Base-by-base conservation (phyloP, 2,113 vertebrate species). In the Amphilophus citrinellus region DNA sequence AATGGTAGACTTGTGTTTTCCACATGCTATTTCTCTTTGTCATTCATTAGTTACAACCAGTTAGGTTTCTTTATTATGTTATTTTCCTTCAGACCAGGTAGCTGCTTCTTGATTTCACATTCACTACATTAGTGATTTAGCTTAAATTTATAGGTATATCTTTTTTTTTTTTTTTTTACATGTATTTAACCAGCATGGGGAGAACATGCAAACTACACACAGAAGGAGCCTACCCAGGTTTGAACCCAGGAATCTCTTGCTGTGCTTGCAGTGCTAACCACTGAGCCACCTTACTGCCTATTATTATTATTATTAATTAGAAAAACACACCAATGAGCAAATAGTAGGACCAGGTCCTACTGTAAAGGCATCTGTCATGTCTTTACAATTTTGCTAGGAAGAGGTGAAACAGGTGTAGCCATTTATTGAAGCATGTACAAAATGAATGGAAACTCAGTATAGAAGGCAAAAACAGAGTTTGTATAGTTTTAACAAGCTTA, bases 1-100 rank as follows among this genome's bases (percentile, higher is more conserved):
- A 71, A 35, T 77, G 56, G 47, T 3, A 24, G 57, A 7, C 22
- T 73, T 73, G 66, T 42, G 24, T 88, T 90, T 62, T 73, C 71
- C 62, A 50, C 37, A 9, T 80, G 77, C 47, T 61, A 6, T 60
- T 85, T 84, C 47, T 44, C 76, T 71, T 53, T 10, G 73, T 79
- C 57, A 59, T 66, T 18, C 30, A 85, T 83, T 81, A 44, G 63
- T 58, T 79, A 66, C 39, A n/a, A 44, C 18, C 18, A 32, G 62
- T n/a, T n/a, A 57, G 44, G 44, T 53, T 15, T 47, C 39, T 77
- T 77, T 14, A 27, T 17, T 27, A 15, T 39, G 22, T 50, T 9
- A 71, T 30, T 71, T 47, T 50, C 22, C 44, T 50, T 0, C 0
- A 24, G 42, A 47, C 17, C 47, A 68, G 65, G 27, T 68, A 13